Evolutionary conservation across 2,888 invertebrate genomes (phyloP).

Genomic region (Phrixothrix hirtus): DNA sequence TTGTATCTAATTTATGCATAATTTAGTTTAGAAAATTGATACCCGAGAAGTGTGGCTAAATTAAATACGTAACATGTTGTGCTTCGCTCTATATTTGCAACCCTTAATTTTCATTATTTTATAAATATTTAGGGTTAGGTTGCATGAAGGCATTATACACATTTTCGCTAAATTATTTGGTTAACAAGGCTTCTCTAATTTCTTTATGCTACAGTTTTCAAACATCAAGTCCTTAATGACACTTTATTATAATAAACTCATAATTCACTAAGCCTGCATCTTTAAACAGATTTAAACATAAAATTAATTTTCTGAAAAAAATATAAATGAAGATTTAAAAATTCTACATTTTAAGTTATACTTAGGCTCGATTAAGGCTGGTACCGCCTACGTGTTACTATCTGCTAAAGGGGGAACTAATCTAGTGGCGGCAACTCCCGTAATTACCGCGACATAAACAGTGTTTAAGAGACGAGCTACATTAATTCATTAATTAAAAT

Average conservation of each 20-base stretch:
- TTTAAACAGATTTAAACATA: too few relatives aligned
- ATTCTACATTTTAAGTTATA: constrained; percentile 7
- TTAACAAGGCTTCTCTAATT: too few relatives aligned
- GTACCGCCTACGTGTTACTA: constrained; percentile 35
- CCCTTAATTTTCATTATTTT: too few relatives aligned
- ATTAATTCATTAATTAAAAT: constrained; percentile 59
- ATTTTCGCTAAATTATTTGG: too few relatives aligned
- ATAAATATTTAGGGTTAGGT: too few relatives aligned
- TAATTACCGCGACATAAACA: constrained; percentile 59
- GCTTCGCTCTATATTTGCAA: neutral
- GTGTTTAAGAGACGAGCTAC: constrained; percentile 58
- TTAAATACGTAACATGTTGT: neutral
- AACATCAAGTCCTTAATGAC: too few relatives aligned
- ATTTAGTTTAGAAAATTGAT: constrained; percentile 16
- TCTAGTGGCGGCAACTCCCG: constrained; percentile 53
- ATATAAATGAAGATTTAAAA: neutral
- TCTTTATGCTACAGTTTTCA: too few relatives aligned
- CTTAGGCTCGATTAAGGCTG: constrained; percentile 51
- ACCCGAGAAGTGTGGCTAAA: constrained; percentile 14
- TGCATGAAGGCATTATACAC: too few relatives aligned
- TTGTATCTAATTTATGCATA: constrained; percentile 5
- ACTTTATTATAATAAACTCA: too few relatives aligned
- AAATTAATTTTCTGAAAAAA: neutral
- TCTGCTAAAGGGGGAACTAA: constrained; percentile 30
- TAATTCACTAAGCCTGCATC: too few relatives aligned